phyloP scores from a whole-genome alignment of 2,113 vertebrate species.

The Chroicocephalus ridibundus region DNA sequence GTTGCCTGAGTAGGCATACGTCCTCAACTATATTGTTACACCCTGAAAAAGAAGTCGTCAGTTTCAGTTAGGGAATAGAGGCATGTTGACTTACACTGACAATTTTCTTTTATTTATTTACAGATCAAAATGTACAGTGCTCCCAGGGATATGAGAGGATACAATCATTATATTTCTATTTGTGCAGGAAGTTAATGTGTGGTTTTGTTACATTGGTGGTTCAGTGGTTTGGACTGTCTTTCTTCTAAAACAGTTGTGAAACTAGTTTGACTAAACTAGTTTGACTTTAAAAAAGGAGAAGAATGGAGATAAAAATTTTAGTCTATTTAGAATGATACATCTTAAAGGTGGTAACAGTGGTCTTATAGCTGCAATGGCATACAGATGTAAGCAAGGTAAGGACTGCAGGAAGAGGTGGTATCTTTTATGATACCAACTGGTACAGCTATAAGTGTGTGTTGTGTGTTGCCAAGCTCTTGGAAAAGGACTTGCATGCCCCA shows the following conservation, averaged over 20 bases:
- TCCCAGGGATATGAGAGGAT: background rate
- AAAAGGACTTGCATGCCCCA: background rate
- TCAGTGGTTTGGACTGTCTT: background rate
- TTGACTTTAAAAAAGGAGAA: background rate
- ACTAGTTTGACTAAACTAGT: background rate
- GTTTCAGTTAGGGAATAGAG: background rate
- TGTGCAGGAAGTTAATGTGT: background rate
- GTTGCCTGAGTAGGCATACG: background rate
- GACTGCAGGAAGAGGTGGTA: background rate
- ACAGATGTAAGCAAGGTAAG: background rate
- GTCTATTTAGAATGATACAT: background rate
- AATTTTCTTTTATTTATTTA: background rate
- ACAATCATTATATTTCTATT: background rate
- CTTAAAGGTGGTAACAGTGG: background rate
- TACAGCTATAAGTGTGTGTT: fast-evolving
- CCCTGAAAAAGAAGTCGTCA: background rate
- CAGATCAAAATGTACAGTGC: background rate
- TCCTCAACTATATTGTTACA: background rate
- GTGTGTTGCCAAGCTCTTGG: background rate
- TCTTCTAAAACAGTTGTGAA: background rate
- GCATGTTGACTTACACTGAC: background rate
- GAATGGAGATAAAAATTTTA: background rate
- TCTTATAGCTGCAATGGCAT: background rate
- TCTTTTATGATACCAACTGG: background rate
- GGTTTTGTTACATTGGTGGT: background rate